Conservation (phyloP, 2,797 vertebrate genomes). For the Limnodromus scolopaceus region DNA sequence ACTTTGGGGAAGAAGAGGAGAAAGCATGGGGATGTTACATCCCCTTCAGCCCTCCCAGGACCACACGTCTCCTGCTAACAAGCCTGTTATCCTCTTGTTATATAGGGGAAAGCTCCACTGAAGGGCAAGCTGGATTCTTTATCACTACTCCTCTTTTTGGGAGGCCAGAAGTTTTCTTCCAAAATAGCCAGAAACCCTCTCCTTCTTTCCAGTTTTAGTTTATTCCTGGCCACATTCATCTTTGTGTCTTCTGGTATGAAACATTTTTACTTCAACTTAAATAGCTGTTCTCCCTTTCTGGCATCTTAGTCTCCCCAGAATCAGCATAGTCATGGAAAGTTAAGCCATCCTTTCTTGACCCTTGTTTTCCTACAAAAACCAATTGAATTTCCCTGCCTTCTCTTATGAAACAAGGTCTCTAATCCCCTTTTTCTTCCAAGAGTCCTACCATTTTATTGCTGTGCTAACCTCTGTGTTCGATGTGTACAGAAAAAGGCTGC, state of each 20-base stretch:
- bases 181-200: background rate
- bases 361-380: background rate
- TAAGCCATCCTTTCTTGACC: background rate
- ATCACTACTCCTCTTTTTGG: background rate
- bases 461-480: background rate
- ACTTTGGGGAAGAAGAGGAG: background rate
- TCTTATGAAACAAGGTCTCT: background rate
- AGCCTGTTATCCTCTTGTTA: background rate
- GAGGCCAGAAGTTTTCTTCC: background rate
- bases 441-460: background rate
- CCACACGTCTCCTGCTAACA: background rate
- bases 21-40: background rate
- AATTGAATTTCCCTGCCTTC: background rate
- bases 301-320: background rate
- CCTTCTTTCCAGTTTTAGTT: background rate
- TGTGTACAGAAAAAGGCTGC: background rate
- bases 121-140: background rate
- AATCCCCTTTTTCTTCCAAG: background rate
- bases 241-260: conserved; percentile 22
- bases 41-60: background rate
- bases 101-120: background rate
- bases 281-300: background rate
- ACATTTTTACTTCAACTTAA: conserved; percentile 17
- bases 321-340: background rate
- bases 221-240: background rate